Percentiles rank a stretch among this genome's conserved stretches.
Conservation (phyloP, 2,888 invertebrate species). For the Melanostoma mellinum region DNA sequence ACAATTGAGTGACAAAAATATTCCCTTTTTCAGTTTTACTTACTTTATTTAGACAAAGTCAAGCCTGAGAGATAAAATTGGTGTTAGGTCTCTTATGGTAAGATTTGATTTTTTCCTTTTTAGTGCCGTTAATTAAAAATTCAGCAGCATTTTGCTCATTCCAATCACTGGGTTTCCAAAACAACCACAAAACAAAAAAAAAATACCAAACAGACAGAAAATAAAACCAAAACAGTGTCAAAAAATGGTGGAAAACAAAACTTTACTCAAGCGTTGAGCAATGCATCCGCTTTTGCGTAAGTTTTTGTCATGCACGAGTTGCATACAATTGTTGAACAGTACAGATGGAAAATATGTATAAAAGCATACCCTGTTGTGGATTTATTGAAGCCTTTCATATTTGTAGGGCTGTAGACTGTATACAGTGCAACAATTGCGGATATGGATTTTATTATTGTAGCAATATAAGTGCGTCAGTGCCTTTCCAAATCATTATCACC, state of each 20-base stretch:
- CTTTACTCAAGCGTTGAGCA: slow-evolving; percentile 64
- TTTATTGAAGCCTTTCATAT: slow-evolving; percentile 16
- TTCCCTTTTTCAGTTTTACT: too few relatives aligned
- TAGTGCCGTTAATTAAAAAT: slow-evolving; percentile 22
- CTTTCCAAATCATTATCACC: slow-evolving; percentile 8
- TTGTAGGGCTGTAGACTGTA: slow-evolving; percentile 5
- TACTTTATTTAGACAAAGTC: too few relatives aligned
- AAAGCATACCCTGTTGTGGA: neutral
- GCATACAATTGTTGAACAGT: slow-evolving; percentile 15
- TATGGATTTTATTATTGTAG: too few relatives aligned
- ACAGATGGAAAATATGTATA: slow-evolving; percentile 15
- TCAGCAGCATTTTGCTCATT: slow-evolving; percentile 44
- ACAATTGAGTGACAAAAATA: slow-evolving; percentile 2
- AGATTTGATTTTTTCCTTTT: neutral
- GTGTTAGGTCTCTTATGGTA: neutral
- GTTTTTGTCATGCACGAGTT: slow-evolving; percentile 62
- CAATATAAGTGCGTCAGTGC: neutral
- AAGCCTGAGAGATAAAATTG: too few relatives aligned
- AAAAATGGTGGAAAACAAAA: slow-evolving; percentile 21
- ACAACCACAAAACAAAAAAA: slow-evolving; percentile 21
- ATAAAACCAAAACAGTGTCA: slow-evolving; percentile 3
- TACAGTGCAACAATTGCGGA: too few relatives aligned
- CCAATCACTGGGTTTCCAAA: slow-evolving; percentile 48
- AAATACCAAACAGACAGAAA: slow-evolving; percentile 1
- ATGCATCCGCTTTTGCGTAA: slow-evolving; percentile 69